phyloP scores from a whole-genome alignment of 2,797 vertebrate species.

The Nothura maculosa region DNA sequence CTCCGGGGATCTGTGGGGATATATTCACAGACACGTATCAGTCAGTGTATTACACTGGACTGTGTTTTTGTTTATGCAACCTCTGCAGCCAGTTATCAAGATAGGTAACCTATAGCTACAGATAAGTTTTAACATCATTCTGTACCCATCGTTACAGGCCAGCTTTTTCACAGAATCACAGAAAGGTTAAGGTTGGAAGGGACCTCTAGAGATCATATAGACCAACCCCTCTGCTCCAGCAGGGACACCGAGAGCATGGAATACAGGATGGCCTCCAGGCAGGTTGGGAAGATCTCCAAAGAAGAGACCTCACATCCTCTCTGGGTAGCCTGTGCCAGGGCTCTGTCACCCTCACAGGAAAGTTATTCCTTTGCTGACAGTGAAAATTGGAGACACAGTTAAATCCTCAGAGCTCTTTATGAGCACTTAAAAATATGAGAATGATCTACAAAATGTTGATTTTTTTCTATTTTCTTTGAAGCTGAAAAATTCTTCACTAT shows the following conservation, averaged over 20 bases:
- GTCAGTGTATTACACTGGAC: background rate
- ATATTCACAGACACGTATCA: background rate
- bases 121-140: background rate
- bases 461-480: background rate
- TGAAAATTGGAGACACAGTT: background rate
- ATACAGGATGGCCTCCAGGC: no score
- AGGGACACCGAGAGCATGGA: no score
- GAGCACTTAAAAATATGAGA: background rate
- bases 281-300: no score
- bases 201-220: no score
- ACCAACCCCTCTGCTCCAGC: no score
- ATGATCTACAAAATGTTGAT: background rate
- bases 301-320: no score
- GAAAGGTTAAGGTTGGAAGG: no score
- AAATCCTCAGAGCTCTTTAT: background rate
- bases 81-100: background rate
- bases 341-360: no score
- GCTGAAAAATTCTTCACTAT: background rate
- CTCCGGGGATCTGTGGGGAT: background rate
- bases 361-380: background rate
- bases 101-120: background rate
- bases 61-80: background rate
- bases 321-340: no score
- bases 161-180: background rate
- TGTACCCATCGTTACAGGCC: background rate